Conservation (phyloP, 2,797 vertebrate species). For the Acanthiza pusilla region DNA sequence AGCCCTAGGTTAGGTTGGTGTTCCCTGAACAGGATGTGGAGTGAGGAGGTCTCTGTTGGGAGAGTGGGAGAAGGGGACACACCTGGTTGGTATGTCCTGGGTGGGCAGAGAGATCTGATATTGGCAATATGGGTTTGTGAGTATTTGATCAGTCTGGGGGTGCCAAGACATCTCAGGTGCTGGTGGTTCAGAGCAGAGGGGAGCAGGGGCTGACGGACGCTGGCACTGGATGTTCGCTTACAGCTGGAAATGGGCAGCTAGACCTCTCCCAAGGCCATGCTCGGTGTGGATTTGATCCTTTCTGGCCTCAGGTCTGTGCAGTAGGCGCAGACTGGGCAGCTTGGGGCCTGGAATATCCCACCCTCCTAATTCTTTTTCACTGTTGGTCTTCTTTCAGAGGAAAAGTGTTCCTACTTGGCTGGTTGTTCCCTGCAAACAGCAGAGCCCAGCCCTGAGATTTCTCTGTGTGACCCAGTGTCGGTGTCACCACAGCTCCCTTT, state of each 20-base stretch:
- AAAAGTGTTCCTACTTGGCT: neutral
- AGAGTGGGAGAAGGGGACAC: neutral
- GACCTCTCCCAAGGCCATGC: neutral
- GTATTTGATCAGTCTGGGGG: too few species aligned
- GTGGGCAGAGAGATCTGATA: neutral
- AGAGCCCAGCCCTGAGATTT: neutral
- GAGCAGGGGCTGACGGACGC: neutral
- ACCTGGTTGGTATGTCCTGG: neutral
- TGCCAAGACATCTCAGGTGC: too few species aligned
- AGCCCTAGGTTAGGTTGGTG: neutral
- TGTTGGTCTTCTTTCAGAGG: neutral
- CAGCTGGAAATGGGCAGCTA: neutral
- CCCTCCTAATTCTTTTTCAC: neutral
- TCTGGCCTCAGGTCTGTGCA: neutral
- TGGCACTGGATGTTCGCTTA: neutral
- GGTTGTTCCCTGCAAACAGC: neutral
- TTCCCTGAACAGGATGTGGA: neutral
- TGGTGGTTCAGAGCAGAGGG: neutral
- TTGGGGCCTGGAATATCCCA: neutral
- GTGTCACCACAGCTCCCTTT: neutral
- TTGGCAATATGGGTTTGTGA: neutral
- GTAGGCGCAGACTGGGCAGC: neutral
- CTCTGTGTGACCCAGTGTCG: neutral
- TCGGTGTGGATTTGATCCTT: neutral
- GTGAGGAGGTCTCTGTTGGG: neutral